Conservation (phyloP, 2,888 invertebrate species). For the Hirtodrosophila histrioides region DNA sequence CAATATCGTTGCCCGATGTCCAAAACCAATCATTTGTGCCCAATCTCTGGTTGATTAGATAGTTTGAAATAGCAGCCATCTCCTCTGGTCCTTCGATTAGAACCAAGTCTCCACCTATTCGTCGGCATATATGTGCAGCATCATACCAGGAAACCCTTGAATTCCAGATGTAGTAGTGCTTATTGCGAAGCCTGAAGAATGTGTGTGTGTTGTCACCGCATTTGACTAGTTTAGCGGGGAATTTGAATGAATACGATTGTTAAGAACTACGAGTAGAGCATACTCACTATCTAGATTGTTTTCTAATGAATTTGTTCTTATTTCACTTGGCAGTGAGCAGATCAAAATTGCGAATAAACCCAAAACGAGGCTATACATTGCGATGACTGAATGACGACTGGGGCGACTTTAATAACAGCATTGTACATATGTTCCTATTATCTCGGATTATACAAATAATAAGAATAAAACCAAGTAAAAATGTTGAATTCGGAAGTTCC, state of each 20-base stretch:
- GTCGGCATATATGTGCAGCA: constrained; percentile 23
- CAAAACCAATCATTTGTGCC: constrained; percentile 5
- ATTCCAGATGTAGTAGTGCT: constrained; percentile 17
- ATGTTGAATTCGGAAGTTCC: too few species aligned
- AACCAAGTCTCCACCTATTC: constrained; percentile 23
- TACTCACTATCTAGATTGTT: not conserved
- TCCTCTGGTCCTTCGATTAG: constrained; percentile 17
- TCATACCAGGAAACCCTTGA: constrained; percentile 14
- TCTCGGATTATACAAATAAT: too few species aligned
- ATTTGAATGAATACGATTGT: not conserved
- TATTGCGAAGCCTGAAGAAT: constrained; percentile 1
- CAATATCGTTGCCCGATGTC: constrained; percentile 35
- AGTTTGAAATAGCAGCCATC: not conserved
- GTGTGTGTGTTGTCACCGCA: not conserved
- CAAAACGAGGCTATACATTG: not conserved
- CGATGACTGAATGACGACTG: not conserved
- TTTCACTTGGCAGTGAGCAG: not conserved
- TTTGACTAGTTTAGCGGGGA: not conserved
- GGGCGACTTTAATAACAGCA: too few species aligned
- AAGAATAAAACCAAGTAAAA: too few species aligned
- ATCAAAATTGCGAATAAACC: constrained; percentile 10
- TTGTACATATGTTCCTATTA: too few species aligned
- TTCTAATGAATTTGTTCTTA: too few species aligned
- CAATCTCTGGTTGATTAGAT: constrained; percentile 1
- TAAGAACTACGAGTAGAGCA: not conserved